Conservation (phyloP, 2,113 vertebrate genomes). For the Grantiella picta region DNA sequence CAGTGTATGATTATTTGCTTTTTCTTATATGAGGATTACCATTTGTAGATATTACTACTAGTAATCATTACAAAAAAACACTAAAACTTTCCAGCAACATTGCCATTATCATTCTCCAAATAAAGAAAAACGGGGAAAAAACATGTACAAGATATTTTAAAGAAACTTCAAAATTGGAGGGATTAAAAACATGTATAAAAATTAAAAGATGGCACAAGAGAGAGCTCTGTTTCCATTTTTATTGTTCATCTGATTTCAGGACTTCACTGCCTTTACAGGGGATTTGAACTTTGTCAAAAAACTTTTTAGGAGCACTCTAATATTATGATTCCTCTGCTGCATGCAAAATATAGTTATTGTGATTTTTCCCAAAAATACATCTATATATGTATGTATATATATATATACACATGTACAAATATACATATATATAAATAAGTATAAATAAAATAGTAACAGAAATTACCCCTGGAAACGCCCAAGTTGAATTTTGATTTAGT, state of each 20-base stretch:
- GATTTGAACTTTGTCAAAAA: not conserved
- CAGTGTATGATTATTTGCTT: not conserved
- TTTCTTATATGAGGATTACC: not conserved
- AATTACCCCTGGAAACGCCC: not conserved
- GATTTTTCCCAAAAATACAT: not conserved
- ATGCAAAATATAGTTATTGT: not conserved
- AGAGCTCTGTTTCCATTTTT: not conserved
- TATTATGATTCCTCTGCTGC: not conserved
- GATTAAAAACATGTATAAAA: not conserved
- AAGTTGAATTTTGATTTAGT: not conserved
- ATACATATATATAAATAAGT: not conserved
- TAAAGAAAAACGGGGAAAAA: not conserved
- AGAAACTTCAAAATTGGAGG: not conserved
- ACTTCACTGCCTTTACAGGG: not conserved
- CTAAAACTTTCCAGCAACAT: not conserved
- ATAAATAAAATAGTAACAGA: not conserved
- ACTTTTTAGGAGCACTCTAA: not conserved
- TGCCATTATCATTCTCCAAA: not conserved
- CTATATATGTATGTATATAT: too few relatives aligned
- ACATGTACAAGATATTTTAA: not conserved
- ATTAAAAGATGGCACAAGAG: not conserved
- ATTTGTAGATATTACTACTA: not conserved
- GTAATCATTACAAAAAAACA: not conserved
- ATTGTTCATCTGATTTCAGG: not conserved
- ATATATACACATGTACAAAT: too few relatives aligned